A percentile compares a stretch with the other conserved stretches of the same genome.
Evolutionary conservation across 1,140 invertebrate species (phyloP).

Genomic region (Lepeophtheirus salmonis): DNA sequence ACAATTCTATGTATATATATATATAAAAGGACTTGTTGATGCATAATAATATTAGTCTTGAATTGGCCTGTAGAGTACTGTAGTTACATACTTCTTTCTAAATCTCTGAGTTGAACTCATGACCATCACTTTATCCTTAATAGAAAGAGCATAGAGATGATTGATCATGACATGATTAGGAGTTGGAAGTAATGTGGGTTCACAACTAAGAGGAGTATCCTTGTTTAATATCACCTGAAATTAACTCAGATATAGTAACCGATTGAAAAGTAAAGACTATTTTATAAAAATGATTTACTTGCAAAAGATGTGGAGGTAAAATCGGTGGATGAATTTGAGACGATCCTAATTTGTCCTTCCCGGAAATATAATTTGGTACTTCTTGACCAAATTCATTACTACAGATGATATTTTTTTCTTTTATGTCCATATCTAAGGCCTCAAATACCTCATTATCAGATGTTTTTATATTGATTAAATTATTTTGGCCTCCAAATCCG

Average conservation of each 20-base stretch:
- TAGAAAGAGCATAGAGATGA: constrained; percentile 96
- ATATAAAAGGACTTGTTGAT: no score
- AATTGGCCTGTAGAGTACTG: constrained; percentile 94
- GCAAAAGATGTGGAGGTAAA: constrained; percentile 83
- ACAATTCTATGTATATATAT: no score
- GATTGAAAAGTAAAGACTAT: no score
- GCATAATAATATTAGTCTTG: not conserved
- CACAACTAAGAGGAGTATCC: constrained; percentile 45
- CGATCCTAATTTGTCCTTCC: not conserved
- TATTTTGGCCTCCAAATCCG: constrained; percentile 7
- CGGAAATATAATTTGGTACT: constrained; percentile 38
- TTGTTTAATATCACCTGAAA: constrained; percentile 92
- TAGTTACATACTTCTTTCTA: constrained; percentile 97
- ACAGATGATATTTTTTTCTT: not conserved
- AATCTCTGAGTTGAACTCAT: constrained; percentile 84
- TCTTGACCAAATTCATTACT: constrained; percentile 40
- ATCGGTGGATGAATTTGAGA: constrained; percentile 51
- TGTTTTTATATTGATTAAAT: not conserved
- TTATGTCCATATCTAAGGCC: constrained; percentile 57
- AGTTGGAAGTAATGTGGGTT: constrained; percentile 92
- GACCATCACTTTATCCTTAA: constrained; percentile 99
- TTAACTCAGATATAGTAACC: not conserved
- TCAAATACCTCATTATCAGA: constrained; percentile 91
- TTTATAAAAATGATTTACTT: no score
- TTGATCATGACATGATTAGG: constrained; percentile 99